Conservation (phyloP, 2,888 invertebrate species). For the Pristionchus arcanus region DNA sequence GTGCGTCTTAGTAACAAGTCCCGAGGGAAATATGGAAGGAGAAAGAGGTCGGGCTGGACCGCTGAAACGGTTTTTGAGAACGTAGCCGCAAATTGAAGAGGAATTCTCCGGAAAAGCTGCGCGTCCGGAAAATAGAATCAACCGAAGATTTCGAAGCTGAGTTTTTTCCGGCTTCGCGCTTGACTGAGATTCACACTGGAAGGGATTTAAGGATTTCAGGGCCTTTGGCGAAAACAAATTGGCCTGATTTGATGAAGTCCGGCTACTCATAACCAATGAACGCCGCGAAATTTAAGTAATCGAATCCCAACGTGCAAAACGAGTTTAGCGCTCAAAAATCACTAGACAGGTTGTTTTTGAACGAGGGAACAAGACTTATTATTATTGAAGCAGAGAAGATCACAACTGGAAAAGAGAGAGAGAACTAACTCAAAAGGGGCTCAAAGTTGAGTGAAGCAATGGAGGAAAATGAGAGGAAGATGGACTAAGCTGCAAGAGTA, state of each 20-base stretch:
- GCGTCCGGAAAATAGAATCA: conserved; percentile 9
- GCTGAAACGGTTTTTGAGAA: neutral
- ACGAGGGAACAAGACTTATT: neutral
- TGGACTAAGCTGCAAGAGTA: conserved; percentile 10
- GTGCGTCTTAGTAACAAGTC: conserved; percentile 4
- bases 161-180: conserved; percentile 6
- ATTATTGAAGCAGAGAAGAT: neutral
- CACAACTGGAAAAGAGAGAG: neutral
- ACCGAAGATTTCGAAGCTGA: neutral
- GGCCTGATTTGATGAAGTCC: neutral
- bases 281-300: neutral
- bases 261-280: neutral
- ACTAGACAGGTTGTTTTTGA: neutral
- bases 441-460: neutral
- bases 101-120: neutral
- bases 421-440: neutral
- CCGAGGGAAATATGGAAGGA: neutral
- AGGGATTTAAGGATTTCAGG: neutral
- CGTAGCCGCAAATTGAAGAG: neutral
- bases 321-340: neutral
- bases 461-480: neutral
- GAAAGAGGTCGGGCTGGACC: neutral
- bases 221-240: neutral
- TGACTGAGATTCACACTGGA: neutral
- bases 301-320: too few species aligned